A percentile compares a stretch with the other conserved stretches of the same genome.
These are phyloP conservation scores for Onthophagus sagittarius DNA, from an alignment of 2,888 invertebrate genomes.

Conservation along the genomic window DNA sequence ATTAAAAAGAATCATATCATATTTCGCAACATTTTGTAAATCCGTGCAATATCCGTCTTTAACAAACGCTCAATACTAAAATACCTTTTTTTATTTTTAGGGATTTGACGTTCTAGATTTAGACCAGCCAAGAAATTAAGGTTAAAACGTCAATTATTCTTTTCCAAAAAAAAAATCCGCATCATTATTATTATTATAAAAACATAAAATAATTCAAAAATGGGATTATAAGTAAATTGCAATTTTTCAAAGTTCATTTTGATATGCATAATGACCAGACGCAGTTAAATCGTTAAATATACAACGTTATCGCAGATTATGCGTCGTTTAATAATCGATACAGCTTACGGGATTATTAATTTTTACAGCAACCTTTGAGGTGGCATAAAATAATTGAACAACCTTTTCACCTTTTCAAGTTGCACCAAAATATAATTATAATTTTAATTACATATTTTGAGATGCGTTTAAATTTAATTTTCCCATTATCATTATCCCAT, in stretches of 20 bases:
- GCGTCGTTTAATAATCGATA: background rate
- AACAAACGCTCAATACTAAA: background rate
- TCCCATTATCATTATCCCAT: no score
- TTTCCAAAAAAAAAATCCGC: background rate
- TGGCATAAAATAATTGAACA: background rate
- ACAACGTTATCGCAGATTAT: background rate
- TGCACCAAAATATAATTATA: no score
- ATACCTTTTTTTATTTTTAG: background rate
- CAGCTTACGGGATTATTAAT: background rate
- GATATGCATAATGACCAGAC: background rate
- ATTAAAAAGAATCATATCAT: background rate
- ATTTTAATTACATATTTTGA: no score
- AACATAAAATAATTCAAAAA: no score
- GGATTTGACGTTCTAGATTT: background rate
- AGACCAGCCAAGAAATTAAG: background rate
- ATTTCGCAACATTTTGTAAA: background rate
- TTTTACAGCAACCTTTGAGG: background rate
- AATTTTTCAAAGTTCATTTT: background rate
- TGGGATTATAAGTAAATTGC: background rate
- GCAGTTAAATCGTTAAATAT: background rate
- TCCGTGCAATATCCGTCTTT: background rate
- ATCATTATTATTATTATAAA: no score
- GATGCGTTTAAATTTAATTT: no score
- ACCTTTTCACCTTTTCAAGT: background rate
- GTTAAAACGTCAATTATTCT: background rate